Base-by-base conservation (phyloP, 2,797 vertebrate species). In the Pangasius macronema region DNA sequence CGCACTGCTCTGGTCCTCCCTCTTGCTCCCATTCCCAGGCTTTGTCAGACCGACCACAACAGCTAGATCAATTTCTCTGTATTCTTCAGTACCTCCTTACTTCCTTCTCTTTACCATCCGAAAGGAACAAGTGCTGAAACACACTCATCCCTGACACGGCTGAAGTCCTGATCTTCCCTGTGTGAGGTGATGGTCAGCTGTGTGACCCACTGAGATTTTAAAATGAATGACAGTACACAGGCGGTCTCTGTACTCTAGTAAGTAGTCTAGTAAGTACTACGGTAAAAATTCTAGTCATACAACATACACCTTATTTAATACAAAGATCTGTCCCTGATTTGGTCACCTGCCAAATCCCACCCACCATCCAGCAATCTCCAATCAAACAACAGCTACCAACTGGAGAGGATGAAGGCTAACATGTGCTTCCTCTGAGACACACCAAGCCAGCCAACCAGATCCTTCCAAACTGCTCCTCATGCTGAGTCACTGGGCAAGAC, bases 41-140 rank as follows among this genome's bases (percentile, higher is more conserved):
- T 42, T 18, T 9, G 24, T 75, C 30, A 33, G 67, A 79, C 68
- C 14, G 63, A 76, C 75, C 49, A 63, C 10, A 27, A 73, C 5
- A 42, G 63, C 85, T 84, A 63, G 82, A 83, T 80, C 46, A 42
- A 67, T 49, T 77, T 67, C 46, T 36, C 55, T 1, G 53, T n/a
- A 82, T 63, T 65, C 27, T 1, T 61, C 36, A 42, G 55, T 14
- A 22, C 1, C 9, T 67, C 33, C 0, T 36, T 68, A 33, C 11
- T 14, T 39, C 49, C 59, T 67, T 18, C 33, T 42, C 49, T 68
- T 49, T 80, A 80, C 51, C 20, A 16, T 1, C 5, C 7, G 27
- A 77, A 70, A n/a, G n/a, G 53, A 81, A 79, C n/a, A 24, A 65
- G 30, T 13, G 51, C 33, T 27, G 36, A 81, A 80, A 53, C 49